Evolutionary conservation across 2,888 invertebrate genomes (phyloP), one percentile per base, ranked within the genome.

Genomic region (Gymnocheta viridis): DNA sequence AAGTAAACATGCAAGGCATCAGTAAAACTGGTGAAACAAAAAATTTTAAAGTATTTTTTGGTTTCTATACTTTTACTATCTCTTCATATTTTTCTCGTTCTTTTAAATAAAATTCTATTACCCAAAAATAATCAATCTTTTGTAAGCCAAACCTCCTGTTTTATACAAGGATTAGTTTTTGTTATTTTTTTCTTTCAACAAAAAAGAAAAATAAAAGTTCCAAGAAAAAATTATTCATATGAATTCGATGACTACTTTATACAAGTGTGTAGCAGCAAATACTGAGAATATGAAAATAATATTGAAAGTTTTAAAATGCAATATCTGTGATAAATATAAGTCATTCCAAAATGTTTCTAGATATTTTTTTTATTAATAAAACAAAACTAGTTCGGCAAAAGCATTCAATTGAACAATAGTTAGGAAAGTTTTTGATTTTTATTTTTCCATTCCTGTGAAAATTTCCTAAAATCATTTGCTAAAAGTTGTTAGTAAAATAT

Each of bases 91-190:
- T 4, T 27, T 41, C 2, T 44, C 44, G 38, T 41, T 17, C 3
- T 44, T 27, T 62, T 14, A 17, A 47, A 10, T 7, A 10, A 29
- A 29, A 47, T 19, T 49, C 12, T 49, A 49, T 66, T 66, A 49
- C 47, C 24, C 41, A 27, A 32, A 19, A 66, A 60, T 66, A 66
- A 66, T 66, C 66, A 66, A 73, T 73, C 38, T 73, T 73, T 24
- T 0, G 29, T 49, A 73, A 35, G 14, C 10, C n/a, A 27, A 14
- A 38, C 14, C 60, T 41, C 12, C 22, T 49, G 51, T 32, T 47
- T 62, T 2, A 47, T 35, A n/a, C n/a, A n/a, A 60, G 17, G 2
- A 38, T 62, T 24, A 47, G 47, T 32, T 32, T 49, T 29, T 47
- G 17, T 35, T n/a, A n/a, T n/a, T n/a, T n/a, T n/a, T n/a, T 49